phyloP scores from a whole-genome alignment of 2,113 vertebrate genomes.

The Cyphomyrus plagiostoma region DNA sequence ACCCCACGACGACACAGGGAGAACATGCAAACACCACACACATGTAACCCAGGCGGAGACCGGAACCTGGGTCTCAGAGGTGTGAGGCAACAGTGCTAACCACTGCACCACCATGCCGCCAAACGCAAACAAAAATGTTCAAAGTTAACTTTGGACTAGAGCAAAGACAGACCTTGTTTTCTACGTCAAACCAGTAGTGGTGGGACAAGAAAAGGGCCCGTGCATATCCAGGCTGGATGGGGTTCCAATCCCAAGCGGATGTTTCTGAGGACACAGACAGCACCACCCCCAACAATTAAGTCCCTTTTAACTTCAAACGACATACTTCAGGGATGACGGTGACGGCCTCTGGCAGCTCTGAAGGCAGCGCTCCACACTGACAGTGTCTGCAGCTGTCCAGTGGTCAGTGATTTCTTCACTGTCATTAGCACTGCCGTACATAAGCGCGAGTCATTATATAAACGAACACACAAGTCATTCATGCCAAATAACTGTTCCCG shows the following conservation, averaged over 20 bases:
- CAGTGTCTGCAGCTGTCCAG: not conserved
- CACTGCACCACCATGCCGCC: too few relatives aligned
- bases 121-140: not conserved
- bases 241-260: not conserved
- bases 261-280: not conserved
- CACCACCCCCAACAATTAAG: not conserved
- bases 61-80: too few relatives aligned
- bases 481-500: not conserved
- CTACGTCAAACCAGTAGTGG: not conserved
- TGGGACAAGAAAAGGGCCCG: not conserved
- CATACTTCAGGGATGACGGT: not conserved
- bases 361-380: not conserved
- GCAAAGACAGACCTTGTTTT: not conserved
- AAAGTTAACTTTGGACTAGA: not conserved
- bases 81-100: too few relatives aligned
- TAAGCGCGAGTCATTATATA: not conserved
- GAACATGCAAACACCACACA: too few relatives aligned
- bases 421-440: not conserved
- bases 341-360: not conserved
- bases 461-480: not conserved
- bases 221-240: not conserved
- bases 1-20: too few relatives aligned
- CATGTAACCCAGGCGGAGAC: too few relatives aligned
- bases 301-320: not conserved
- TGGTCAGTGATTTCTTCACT: not conserved